phyloP scores from a whole-genome alignment of 2,797 vertebrate species.

The Dermochelys coriacea region DNA sequence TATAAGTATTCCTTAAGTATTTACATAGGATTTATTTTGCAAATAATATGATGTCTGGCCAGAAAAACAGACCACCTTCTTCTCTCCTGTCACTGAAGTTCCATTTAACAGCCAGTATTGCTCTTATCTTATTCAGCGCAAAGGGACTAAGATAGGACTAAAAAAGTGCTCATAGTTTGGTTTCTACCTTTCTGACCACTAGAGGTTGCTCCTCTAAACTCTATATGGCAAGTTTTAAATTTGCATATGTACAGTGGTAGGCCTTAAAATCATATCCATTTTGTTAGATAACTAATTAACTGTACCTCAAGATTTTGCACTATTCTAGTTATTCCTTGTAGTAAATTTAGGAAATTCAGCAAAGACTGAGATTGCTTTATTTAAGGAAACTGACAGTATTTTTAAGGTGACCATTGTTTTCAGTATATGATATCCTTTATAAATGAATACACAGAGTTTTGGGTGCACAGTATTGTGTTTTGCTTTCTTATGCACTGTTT shows the following conservation, averaged over 20 bases:
- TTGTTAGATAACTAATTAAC: not conserved
- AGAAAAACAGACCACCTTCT: accelerated
- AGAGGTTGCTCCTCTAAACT: not conserved
- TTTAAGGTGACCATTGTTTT: not conserved
- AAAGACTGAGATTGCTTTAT: not conserved
- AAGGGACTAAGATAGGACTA: not conserved
- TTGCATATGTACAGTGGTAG: not conserved
- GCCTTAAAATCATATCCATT: not conserved
- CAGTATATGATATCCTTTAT: not conserved
- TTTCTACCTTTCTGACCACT: constrained; percentile 4
- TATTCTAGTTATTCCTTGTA: not conserved
- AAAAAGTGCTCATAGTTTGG: accelerated
- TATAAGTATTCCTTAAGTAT: not conserved
- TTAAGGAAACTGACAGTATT: not conserved
- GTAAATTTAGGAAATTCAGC: not conserved
- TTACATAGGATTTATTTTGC: not conserved
- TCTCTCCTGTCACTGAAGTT: not conserved
- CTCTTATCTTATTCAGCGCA: not conserved
- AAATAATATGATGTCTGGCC: not conserved
- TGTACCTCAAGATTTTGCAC: not conserved
- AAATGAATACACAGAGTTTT: not conserved
- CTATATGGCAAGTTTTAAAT: not conserved
- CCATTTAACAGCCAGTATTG: accelerated
- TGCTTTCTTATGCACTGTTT: not conserved
- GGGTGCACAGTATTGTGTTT: not conserved